phyloP scores from a whole-genome alignment of 1,140 invertebrate species.

The Lutraria rhynchaena region DNA sequence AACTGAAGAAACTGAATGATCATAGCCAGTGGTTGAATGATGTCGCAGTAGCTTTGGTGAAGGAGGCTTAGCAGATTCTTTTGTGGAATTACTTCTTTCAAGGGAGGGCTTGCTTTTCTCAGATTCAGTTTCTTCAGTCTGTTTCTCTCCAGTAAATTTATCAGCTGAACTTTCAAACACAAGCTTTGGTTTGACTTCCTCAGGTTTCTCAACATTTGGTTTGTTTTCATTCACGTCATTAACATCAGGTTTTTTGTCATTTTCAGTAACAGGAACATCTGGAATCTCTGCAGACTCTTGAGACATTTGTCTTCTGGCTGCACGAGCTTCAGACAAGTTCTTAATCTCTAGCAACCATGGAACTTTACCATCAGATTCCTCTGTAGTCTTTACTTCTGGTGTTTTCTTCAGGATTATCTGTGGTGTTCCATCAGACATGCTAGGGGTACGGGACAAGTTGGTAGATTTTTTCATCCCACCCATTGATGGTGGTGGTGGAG shows the following conservation, averaged over 20 bases:
- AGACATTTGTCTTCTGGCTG: constrained; percentile 61
- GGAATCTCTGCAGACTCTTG: constrained; percentile 16
- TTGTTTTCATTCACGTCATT: constrained; percentile 14
- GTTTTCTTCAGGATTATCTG: constrained; percentile 52
- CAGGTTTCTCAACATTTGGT: constrained; percentile 4
- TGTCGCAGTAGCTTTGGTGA: constrained; percentile 18
- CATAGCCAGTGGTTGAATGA: constrained; percentile 41
- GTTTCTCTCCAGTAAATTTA: constrained; percentile 4
- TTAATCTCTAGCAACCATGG: constrained; percentile 66
- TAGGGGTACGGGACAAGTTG: constrained; percentile 26
- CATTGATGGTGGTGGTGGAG: constrained; percentile 28
- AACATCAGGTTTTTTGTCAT: not conserved
- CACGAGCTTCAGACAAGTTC: constrained; percentile 57
- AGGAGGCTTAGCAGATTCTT: constrained; percentile 19
- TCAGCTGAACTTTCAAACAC: constrained; percentile 55
- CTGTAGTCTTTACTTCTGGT: constrained; percentile 42
- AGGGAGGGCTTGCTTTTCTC: constrained; percentile 25
- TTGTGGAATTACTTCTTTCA: constrained; percentile 58
- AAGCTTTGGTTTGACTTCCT: constrained; percentile 49
- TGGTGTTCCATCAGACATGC: constrained; percentile 43
- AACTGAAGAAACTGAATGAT: constrained; percentile 25
- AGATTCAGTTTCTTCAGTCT: constrained; percentile 7
- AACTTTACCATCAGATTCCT: constrained; percentile 40
- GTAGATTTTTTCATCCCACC: constrained; percentile 17
- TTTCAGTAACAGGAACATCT: not conserved